A percentile compares a stretch with the other conserved stretches of the same genome.
These are phyloP conservation scores for Galbula dea DNA, from an alignment of 2,113 vertebrate species.

Conservation along the genomic window DNA sequence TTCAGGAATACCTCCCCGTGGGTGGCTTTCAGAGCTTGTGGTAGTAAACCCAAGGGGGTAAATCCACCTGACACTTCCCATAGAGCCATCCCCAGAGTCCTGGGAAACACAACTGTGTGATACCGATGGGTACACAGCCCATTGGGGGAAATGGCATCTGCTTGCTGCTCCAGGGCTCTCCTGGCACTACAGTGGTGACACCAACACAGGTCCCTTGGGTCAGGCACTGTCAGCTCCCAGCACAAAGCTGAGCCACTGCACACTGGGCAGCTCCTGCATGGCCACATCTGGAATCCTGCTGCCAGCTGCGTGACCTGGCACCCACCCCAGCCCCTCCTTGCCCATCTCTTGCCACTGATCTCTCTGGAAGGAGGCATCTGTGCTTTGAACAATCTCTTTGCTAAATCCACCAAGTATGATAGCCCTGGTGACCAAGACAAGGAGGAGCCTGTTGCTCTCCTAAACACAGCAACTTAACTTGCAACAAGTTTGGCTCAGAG, in stretches of 20 bases:
- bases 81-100: not conserved
- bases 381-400: not conserved
- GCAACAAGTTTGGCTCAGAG: fast-evolving
- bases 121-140: not conserved
- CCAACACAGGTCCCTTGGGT: fast-evolving
- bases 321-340: not conserved
- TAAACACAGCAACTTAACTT: fast-evolving
- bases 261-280: not conserved
- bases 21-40: not conserved
- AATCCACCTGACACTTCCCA: not conserved
- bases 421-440: not conserved
- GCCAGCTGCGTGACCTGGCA: fast-evolving
- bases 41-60: too few species aligned
- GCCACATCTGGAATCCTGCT: fast-evolving
- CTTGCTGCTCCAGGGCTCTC: too few species aligned
- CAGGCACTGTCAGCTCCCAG: not conserved
- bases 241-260: fast-evolving
- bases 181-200: not conserved
- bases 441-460: not conserved
- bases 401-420: not conserved
- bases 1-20: not conserved
- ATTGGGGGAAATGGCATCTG: not conserved
- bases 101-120: fast-evolving
- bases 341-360: fast-evolving
- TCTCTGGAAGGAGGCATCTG: not conserved